Evolutionary conservation across 2,888 invertebrate species (phyloP).

Genomic region (Yponomeuta sedellus): DNA sequence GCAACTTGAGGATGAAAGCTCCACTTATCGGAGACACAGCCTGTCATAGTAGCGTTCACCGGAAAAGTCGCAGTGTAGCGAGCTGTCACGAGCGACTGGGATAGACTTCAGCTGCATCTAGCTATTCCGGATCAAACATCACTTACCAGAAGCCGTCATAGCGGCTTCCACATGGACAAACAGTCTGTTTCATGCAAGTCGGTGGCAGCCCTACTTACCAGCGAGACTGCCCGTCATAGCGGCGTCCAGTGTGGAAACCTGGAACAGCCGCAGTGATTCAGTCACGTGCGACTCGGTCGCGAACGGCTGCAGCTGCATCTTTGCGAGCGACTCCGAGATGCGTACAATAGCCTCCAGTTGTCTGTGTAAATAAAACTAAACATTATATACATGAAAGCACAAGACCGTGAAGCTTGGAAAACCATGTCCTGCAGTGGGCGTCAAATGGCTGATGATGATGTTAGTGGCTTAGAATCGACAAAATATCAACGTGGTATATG

Average conservation of each 20-base stretch:
- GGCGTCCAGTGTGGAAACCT: conserved; percentile 97
- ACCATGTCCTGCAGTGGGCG: no score
- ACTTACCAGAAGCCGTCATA: no score
- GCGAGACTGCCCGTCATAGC: conserved; percentile 94
- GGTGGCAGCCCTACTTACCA: conserved; percentile 68
- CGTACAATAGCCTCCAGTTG: conserved; percentile 98
- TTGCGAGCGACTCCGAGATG: conserved; percentile 97
- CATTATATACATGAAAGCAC: neutral
- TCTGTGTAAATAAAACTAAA: conserved; percentile 38
- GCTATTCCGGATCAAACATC: conserved; percentile 80
- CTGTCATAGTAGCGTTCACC: conserved; percentile 96
- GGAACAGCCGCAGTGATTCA: conserved; percentile 96
- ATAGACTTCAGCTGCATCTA: no score
- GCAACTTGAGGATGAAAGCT: neutral
- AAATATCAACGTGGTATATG: no score
- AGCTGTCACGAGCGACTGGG: conserved; percentile 94
- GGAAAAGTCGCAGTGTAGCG: conserved; percentile 96
- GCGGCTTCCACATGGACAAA: no score
- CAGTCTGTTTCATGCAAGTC: no score
- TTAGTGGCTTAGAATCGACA: no score
- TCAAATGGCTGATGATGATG: no score
- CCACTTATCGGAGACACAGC: conserved; percentile 86
- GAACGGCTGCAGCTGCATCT: conserved; percentile 96
- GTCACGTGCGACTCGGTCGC: conserved; percentile 94
- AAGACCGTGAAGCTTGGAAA: no score